Percentiles rank a stretch among this genome's conserved stretches.
These are phyloP conservation scores for Rotaria sp. DNA, from an alignment of 2,888 invertebrate species.

Conservation along the genomic window DNA sequence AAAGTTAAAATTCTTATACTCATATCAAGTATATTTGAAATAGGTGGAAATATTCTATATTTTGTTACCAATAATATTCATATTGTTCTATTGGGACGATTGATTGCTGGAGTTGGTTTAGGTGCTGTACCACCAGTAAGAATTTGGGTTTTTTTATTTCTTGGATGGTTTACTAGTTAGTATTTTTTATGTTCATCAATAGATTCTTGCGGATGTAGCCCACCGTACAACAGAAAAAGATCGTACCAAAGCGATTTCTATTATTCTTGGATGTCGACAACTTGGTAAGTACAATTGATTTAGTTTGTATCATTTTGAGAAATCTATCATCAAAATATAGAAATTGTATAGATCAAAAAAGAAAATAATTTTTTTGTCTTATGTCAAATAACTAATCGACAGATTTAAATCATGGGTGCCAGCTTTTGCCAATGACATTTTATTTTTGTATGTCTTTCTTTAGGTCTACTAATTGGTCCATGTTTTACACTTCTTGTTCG, in stretches of 20 bases:
- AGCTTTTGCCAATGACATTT: neutral
- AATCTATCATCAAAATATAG: too few species aligned
- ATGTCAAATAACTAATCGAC: neutral
- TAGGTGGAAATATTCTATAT: constrained; percentile 55
- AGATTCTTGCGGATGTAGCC: constrained; percentile 10
- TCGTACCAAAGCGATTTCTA: constrained; percentile 30
- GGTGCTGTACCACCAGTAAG: constrained; percentile 34
- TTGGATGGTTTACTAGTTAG: neutral
- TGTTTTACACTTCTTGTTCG: constrained; percentile 17
- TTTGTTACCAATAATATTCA: constrained; percentile 53
- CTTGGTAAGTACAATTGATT: neutral
- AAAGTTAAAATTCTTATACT: constrained; percentile 52
- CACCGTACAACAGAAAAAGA: constrained; percentile 34
- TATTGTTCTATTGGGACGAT: constrained; percentile 53
- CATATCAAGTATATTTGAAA: constrained; percentile 50
- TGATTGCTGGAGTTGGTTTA: constrained; percentile 52
- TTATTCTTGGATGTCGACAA: constrained; percentile 38
- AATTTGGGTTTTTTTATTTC: neutral
- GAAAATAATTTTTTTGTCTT: too few species aligned
- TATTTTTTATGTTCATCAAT: neutral
- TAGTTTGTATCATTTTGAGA: neutral
- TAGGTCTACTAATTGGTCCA: constrained; percentile 51
- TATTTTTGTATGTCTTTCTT: constrained; percentile 51
- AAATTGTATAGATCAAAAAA: too few species aligned
- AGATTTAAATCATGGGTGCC: neutral